Base-by-base conservation (phyloP, 2,888 invertebrate species). In the Lacanobia oleracea region DNA sequence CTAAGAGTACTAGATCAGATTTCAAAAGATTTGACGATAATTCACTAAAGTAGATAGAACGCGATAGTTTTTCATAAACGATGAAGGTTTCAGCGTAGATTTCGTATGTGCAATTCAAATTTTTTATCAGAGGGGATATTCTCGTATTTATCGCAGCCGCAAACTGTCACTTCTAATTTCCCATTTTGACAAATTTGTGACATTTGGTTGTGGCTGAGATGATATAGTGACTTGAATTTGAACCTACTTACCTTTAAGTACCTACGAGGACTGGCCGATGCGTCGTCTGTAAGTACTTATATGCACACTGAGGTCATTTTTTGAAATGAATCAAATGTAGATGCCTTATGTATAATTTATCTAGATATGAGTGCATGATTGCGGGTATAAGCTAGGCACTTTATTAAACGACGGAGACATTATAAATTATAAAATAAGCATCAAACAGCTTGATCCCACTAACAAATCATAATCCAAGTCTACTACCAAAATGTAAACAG, bases 401-500 rank as follows among this genome's bases (percentile, higher is more conserved):
- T 54, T 27, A 27, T 23, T 16, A 54, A 23, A 27, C 16, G 7
- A 27, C 16, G 16, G 16, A 54, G 16, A 27, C 16, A 7, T 54
- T 8, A 18, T 27, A 3, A 1, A 27, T n/a, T n/a, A n/a, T n/a
- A n/a, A n/a, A n/a, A n/a, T n/a, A 40, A 27, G 16, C 18, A 51
- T n/a, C 27, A 74, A 75, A 53, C 21, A 53, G 23, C n/a, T 65
- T 51, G 16, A 72, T 64, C 37, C 10, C 1, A 16, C 16, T 23
- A 27, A 65, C 21, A 45, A 74, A 53, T 14, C 23, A 53, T 23
- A 62, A 43, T 45, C n/a, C 33, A 23, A 72, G 37, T 45, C 23
- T 61, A 51, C 16, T 60, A 45, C 40, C 61, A 68, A 71, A 48
- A 71, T 33, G 56, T 54, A 61, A 81, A 68, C 56, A 62, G 48